Conservation (phyloP, 2,113 vertebrate species). For the Oreochromis spilurus region DNA sequence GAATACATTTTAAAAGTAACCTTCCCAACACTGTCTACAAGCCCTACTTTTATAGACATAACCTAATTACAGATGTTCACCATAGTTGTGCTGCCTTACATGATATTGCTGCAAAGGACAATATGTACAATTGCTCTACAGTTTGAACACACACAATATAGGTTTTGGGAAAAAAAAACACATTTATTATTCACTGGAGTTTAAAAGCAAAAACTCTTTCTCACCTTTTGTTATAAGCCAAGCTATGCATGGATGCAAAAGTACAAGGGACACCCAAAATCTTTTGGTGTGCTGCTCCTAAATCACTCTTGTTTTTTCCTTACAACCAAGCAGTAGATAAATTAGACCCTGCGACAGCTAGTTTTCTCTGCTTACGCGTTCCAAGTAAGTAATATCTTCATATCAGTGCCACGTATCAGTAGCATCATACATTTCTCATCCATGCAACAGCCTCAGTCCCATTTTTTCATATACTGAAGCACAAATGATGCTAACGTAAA, state of each 20-base stretch:
- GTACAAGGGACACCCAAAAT: neutral
- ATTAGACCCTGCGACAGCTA: neutral
- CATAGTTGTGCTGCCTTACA: neutral
- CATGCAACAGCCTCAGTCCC: neutral
- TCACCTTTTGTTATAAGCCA: neutral
- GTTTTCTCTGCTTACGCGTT: neutral
- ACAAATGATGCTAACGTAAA: fast-evolving
- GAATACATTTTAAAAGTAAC: no score
- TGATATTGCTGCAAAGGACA: neutral
- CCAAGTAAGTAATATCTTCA: neutral
- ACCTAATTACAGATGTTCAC: conserved; percentile 18
- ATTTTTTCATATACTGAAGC: neutral
- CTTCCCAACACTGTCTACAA: no score
- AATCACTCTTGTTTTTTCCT: neutral
- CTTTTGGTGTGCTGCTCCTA: neutral
- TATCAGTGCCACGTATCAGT: neutral
- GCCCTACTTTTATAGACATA: conserved; percentile 4
- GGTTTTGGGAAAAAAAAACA: fast-evolving
- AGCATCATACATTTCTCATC: neutral
- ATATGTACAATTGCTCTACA: neutral
- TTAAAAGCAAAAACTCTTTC: neutral
- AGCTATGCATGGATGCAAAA: neutral
- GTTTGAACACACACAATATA: neutral
- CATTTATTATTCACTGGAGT: neutral
- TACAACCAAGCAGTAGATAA: neutral